Percentiles rank a stretch among this genome's conserved stretches.
phyloP scores from a whole-genome alignment of 2,888 invertebrate species.

The Lasius platythorax region DNA sequence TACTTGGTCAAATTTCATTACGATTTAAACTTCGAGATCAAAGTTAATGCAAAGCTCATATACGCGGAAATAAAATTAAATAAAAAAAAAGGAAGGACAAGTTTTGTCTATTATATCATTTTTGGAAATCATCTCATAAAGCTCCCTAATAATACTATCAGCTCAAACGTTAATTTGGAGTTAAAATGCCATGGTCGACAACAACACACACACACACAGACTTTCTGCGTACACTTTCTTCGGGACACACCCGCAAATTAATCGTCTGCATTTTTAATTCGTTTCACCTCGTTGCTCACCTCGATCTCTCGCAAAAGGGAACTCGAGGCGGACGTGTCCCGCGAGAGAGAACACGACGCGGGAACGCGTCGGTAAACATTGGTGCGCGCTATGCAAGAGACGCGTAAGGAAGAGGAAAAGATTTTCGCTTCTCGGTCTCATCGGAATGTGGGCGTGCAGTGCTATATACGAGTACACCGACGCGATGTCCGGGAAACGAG shows the following conservation, averaged over 20 bases:
- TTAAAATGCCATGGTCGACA: not conserved
- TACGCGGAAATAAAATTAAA: not conserved
- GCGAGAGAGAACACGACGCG: slow-evolving; percentile 64
- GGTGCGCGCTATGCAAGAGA: slow-evolving; percentile 13
- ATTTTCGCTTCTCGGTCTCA: slow-evolving; percentile 67
- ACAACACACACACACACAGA: too few species aligned
- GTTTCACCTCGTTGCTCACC: slow-evolving; percentile 21
- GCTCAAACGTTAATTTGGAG: slow-evolving; percentile 23
- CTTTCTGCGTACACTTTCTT: not conserved
- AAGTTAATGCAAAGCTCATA: not conserved
- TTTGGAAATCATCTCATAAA: slow-evolving; percentile 5
- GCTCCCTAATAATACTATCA: not conserved
- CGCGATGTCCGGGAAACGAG: slow-evolving; percentile 75
- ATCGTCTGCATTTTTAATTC: slow-evolving; percentile 15
- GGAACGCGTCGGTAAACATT: slow-evolving; percentile 61
- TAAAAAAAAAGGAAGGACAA: not conserved
- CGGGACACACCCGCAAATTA: slow-evolving; percentile 24
- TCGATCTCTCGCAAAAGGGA: slow-evolving; percentile 23
- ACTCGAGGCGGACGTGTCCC: slow-evolving; percentile 54
- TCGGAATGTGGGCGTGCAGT: slow-evolving; percentile 74
- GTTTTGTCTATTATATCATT: not conserved
- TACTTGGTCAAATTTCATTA: not conserved
- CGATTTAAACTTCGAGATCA: not conserved
- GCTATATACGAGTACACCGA: slow-evolving; percentile 31
- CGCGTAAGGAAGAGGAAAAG: slow-evolving; percentile 52